Evolutionary conservation across 2,113 vertebrate species (phyloP).

Genomic region (Perca fluviatilis): DNA sequence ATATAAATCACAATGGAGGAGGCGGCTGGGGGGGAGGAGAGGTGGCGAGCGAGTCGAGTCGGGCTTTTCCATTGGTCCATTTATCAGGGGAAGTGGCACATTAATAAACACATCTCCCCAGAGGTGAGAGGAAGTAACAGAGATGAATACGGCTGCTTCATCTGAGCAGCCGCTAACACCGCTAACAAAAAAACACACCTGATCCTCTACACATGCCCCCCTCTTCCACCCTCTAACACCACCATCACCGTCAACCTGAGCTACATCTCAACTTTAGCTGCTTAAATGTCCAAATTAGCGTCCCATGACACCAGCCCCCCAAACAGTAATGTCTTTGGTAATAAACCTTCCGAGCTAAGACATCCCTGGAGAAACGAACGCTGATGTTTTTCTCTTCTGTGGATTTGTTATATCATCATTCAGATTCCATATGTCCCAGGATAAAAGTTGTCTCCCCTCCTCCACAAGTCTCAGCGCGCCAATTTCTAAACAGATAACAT

Average conservation of each 20-base stretch:
- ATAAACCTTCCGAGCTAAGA: conserved; percentile 7
- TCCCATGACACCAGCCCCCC: not conserved
- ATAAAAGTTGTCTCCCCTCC: conserved; percentile 1
- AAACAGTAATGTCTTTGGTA: not conserved
- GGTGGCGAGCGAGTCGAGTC: conserved; percentile 82
- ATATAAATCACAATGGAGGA: conserved; percentile 75
- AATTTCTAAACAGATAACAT: conserved; percentile 43
- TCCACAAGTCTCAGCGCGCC: conserved; percentile 4
- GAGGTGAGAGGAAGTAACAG: conserved; percentile 89
- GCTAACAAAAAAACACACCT: conserved; percentile 76
- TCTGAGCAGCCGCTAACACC: conserved; percentile 59
- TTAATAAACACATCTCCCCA: conserved; percentile 96
- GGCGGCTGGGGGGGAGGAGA: not conserved
- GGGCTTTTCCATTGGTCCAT: conserved; percentile 92
- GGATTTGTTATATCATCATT: conserved; percentile 45
- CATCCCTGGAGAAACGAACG: conserved; percentile 26
- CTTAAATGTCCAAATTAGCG: conserved; percentile 61
- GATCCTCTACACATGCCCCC: conserved; percentile 12
- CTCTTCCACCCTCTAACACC: not conserved
- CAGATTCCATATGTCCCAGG: conserved; percentile 37
- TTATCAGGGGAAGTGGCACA: conserved; percentile 92
- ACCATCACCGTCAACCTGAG: not conserved
- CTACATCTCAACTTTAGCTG: conserved; percentile 23
- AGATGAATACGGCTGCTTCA: conserved; percentile 91
- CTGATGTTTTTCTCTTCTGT: conserved; percentile 20